A percentile compares a stretch with the other conserved stretches of the same genome.
These are phyloP conservation scores for Equus quagga DNA, from an alignment of 2,113 vertebrate species.

Conservation along the genomic window DNA sequence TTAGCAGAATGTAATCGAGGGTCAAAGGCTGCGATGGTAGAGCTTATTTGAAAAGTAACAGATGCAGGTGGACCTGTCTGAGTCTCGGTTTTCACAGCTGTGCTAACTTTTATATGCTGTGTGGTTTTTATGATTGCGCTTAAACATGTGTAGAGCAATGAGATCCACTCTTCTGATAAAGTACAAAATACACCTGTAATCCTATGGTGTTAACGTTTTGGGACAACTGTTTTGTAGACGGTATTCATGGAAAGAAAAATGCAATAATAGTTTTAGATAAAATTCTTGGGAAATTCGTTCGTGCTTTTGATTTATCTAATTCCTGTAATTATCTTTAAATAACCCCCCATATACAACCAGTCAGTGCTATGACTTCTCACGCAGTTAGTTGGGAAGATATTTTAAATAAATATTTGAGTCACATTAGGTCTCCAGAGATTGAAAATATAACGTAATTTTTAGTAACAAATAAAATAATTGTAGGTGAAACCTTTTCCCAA, in stretches of 20 bases:
- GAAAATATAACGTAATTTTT: conserved; percentile 56
- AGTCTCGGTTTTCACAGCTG: background rate
- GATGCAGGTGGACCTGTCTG: background rate
- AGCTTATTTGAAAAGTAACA: background rate
- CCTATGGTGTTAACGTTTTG: background rate
- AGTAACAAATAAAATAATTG: conserved; percentile 69
- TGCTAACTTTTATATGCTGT: background rate
- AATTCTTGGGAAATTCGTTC: conserved; percentile 49
- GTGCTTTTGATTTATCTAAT: conserved; percentile 54
- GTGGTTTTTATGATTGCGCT: background rate
- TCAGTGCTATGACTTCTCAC: conserved; percentile 8
- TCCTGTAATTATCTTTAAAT: conserved; percentile 57
- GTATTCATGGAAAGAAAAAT: conserved; percentile 45
- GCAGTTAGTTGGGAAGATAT: conserved; percentile 1
- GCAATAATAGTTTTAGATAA: background rate
- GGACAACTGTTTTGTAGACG: background rate
- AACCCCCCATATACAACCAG: background rate
- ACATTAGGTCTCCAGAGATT: background rate
- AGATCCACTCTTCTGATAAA: background rate
- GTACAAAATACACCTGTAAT: background rate
- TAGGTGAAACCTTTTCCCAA: conserved; percentile 57
- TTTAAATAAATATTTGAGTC: conserved; percentile 61
- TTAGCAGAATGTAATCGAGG: background rate
- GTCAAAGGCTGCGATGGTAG: background rate
- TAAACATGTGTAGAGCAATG: background rate